Conservation (phyloP, 2,113 vertebrate genomes). For the Madoqua kirkii region DNA sequence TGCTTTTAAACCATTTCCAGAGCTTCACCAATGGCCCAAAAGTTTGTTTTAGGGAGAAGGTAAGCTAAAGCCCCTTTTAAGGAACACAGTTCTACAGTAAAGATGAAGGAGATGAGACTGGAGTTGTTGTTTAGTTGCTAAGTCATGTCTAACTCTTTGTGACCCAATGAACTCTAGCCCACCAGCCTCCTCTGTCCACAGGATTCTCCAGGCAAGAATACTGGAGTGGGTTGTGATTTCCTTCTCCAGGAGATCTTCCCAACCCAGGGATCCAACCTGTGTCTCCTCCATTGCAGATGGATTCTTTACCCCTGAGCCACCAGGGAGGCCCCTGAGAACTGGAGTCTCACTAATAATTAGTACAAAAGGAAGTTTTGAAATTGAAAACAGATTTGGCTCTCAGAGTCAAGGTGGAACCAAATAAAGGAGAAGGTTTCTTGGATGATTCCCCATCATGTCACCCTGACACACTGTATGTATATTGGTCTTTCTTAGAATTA, state of each 20-base stretch:
- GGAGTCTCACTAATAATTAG: neutral
- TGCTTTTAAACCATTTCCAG: neutral
- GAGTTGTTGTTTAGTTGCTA: neutral
- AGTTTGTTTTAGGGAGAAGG: neutral
- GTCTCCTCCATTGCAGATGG: neutral
- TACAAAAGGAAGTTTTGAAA: neutral
- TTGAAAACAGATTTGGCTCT: neutral
- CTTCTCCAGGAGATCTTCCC: neutral
- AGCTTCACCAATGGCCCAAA: neutral
- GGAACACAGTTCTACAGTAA: neutral
- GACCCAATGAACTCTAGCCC: neutral
- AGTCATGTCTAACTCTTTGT: neutral
- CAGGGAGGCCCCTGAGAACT: neutral
- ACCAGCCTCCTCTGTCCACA: neutral
- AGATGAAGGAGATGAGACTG: neutral
- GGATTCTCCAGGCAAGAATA: neutral
- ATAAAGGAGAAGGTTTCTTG: neutral
- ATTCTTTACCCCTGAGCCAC: neutral
- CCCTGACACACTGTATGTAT: too few relatives aligned
- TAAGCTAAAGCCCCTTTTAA: neutral
- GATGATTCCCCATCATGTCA: neutral
- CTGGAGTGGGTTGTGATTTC: neutral
- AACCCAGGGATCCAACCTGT: neutral
- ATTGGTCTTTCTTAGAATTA: neutral
- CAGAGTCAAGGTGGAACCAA: neutral